Conservation (phyloP, 2,113 vertebrate species). For the Heptranchias perlo region DNA sequence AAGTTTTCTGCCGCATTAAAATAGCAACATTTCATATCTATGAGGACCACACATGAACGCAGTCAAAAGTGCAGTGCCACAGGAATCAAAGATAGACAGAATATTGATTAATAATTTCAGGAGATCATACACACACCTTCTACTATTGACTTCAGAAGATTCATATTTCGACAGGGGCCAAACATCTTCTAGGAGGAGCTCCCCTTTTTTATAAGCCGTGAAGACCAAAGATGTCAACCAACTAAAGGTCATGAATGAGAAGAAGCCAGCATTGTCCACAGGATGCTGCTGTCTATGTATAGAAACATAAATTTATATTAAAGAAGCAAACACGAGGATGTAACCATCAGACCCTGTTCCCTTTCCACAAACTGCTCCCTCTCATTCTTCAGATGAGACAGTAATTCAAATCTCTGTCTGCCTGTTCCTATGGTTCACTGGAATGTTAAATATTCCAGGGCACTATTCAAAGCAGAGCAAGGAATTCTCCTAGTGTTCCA, state of each 20-base stretch:
- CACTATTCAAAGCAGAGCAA: not conserved
- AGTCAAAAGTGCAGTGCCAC: not conserved
- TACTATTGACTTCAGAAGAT: conserved; percentile 74
- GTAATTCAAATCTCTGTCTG: not conserved
- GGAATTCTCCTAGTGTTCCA: not conserved
- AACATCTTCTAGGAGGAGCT: conserved; percentile 73
- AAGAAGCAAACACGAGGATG: not conserved
- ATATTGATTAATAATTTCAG: not conserved
- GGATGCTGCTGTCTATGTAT: conserved; percentile 71
- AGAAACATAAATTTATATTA: not conserved
- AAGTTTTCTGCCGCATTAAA: not conserved
- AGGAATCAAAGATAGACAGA: not conserved
- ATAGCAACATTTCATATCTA: not conserved
- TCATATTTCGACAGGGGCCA: conserved; percentile 79
- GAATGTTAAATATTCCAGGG: not conserved
- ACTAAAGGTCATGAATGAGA: conserved; percentile 88
- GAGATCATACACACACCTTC: conserved; percentile 62
- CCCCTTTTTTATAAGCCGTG: conserved; percentile 71
- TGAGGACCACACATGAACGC: not conserved
- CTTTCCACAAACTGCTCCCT: not conserved
- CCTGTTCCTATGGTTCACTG: not conserved
- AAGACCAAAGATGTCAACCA: conserved; percentile 79
- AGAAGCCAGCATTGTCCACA: conserved; percentile 81
- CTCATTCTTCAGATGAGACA: not conserved
- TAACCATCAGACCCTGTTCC: not conserved